Conservation (phyloP, 2,797 vertebrate genomes). For the Anguilla obscura region DNA sequence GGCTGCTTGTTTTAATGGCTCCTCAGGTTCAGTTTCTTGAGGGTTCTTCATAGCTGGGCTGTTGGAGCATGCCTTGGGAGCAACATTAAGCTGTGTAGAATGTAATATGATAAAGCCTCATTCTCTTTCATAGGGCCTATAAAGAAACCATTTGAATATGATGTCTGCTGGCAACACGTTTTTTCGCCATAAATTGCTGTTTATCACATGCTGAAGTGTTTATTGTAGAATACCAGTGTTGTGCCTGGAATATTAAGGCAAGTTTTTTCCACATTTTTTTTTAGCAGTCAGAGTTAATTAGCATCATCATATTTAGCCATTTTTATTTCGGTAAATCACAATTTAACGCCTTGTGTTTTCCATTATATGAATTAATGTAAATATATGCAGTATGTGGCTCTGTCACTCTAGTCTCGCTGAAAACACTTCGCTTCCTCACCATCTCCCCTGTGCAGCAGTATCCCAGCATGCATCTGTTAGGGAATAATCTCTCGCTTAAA, state of each 20-base stretch:
- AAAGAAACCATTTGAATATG: neutral
- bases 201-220: neutral
- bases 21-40: neutral
- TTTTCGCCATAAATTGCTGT: neutral
- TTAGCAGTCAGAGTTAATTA: neutral
- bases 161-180: neutral
- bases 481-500: neutral
- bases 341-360: neutral
- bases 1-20: neutral
- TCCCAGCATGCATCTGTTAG: neutral
- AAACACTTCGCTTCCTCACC: neutral
- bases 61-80: constrained; percentile 29
- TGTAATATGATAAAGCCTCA: constrained; percentile 40
- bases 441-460: neutral
- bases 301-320: neutral
- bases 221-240: neutral
- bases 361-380: neutral
- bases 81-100: constrained; percentile 36
- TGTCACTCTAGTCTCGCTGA: neutral
- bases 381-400: neutral
- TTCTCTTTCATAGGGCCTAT: constrained; percentile 34
- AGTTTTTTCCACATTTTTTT: neutral
- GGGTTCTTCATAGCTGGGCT: constrained; percentile 22
- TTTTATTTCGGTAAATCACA: neutral
- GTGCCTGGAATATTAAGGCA: neutral